Base-by-base conservation (phyloP, 30 jellyfish, hydroid and myxozoan species). In the Aurelia sp. region DNA sequence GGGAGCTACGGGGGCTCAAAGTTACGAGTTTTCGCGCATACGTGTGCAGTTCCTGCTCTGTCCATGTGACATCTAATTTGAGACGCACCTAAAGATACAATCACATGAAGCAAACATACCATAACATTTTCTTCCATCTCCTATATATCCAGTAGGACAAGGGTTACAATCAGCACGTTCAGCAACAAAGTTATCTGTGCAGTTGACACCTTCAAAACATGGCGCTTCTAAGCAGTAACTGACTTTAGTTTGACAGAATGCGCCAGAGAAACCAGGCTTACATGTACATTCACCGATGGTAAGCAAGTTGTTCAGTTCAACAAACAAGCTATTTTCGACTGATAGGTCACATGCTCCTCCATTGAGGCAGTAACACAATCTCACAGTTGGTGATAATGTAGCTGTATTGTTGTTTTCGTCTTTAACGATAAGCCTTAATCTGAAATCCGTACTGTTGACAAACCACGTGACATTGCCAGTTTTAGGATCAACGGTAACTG, bases 91-190 rank as follows among this genome's bases (percentile, higher is more conserved):
- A 4, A 44, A 44, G 52, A 41, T 41, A 41, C 13, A 44, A 44
- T 5, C 55, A 9, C 15, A 44, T 0, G 55, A 44, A 44, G 55
- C 55, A 44, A 44, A 74, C 92, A 5, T 67, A 87, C 96, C 96
- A 59, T 2, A 76, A 44, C 96, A 87, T 40, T 88, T 88, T 78
- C 88, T 50, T 13, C 96, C 96, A 74, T 88, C 96, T 37, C 96
- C 96, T 35, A 51, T 50, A 50, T 57, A 77, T 4, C 89, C 88
- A 13, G 66, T 51, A 6, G 96, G 96, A 55, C 96, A 88, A 30
- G 92, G 69, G 30, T 66, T 91, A 63, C 96, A 88, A 37, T 55
- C 84, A 1, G 88, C 88, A 13, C 62, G 31, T 18, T 57, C 30
- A 27, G 76, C 52, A 6, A 66, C 55, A 35, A 62, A 52, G 48